Percentiles rank a stretch among this genome's conserved stretches.
phyloP scores from a whole-genome alignment of 2,888 invertebrate species.

The Nomada lathburiana region DNA sequence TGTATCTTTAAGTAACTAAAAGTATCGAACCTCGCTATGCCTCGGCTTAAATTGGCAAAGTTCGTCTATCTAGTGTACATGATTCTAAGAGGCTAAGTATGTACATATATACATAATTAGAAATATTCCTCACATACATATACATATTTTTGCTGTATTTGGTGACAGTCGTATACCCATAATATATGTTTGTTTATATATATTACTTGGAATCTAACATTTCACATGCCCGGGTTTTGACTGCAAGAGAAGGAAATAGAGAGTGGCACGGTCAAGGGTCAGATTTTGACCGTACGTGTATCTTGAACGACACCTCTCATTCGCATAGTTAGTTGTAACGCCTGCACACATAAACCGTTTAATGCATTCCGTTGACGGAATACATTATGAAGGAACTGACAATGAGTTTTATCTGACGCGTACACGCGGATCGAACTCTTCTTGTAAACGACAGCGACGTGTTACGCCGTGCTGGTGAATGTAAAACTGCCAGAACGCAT shows the following conservation, averaged over 20 bases:
- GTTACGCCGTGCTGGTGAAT: conserved; percentile 58
- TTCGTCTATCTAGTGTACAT: too few species aligned
- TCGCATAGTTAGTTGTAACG: conserved; percentile 56
- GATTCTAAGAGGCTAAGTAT: too few species aligned
- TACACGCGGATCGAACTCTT: conserved; percentile 40
- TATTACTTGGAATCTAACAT: too few species aligned
- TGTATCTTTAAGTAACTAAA: not conserved
- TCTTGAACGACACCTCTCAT: conserved; percentile 37
- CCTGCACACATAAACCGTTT: conserved; percentile 58
- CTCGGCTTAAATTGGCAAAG: too few species aligned
- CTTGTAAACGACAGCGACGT: conserved; percentile 37
- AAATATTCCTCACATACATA: too few species aligned
- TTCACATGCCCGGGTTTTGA: too few species aligned
- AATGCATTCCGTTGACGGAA: conserved; percentile 43
- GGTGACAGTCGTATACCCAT: too few species aligned
- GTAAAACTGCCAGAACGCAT: conserved; percentile 67
- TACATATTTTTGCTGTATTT: too few species aligned
- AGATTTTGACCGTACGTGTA: conserved; percentile 24
- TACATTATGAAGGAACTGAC: conserved; percentile 50
- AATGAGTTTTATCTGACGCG: conserved; percentile 59
- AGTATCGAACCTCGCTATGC: too few species aligned
- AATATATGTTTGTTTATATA: too few species aligned
- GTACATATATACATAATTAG: too few species aligned
- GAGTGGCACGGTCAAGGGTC: not conserved
- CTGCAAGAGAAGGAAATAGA: too few species aligned